Evolutionary conservation across 2,888 invertebrate species (phyloP).

Genomic region (Drosophila mettleri): DNA sequence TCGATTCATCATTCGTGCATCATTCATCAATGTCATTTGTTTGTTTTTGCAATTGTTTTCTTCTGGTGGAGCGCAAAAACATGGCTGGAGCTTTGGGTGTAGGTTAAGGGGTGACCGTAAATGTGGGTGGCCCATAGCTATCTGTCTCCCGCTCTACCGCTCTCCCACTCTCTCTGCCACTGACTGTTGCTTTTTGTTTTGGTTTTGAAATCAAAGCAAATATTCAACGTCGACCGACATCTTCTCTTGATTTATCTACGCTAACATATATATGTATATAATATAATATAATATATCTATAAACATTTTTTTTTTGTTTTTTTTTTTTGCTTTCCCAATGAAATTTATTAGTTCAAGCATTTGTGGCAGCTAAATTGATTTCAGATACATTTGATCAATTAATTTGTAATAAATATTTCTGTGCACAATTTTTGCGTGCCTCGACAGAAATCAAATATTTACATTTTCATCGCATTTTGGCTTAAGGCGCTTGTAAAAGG

Average conservation of each 20-base stretch:
- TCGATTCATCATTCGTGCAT: slow-evolving; percentile 73
- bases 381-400: slow-evolving; percentile 35
- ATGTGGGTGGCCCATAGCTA: background rate
- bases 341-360: slow-evolving; percentile 42
- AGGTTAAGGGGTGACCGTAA: background rate
- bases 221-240: slow-evolving; percentile 27
- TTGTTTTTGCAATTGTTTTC: slow-evolving; percentile 51
- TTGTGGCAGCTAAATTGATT: slow-evolving; percentile 31
- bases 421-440: slow-evolving; percentile 2
- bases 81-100: too few species aligned
- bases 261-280: slow-evolving; percentile 30
- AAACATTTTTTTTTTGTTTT: background rate
- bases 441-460: slow-evolving; percentile 25
- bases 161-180: background rate
- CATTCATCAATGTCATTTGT: slow-evolving; percentile 80
- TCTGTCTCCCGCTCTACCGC: background rate
- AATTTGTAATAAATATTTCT: slow-evolving; percentile 43
- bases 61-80: background rate
- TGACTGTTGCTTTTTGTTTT: slow-evolving; percentile 25
- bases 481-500: slow-evolving; percentile 7
- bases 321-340: slow-evolving; percentile 10
- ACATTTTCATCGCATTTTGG: slow-evolving; percentile 9
- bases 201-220: slow-evolving; percentile 32
- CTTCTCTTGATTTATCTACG: slow-evolving; percentile 35
- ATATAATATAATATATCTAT: background rate